Evolutionary conservation across 2,113 vertebrate species (phyloP).

Genomic region (Perca schrenkii): DNA sequence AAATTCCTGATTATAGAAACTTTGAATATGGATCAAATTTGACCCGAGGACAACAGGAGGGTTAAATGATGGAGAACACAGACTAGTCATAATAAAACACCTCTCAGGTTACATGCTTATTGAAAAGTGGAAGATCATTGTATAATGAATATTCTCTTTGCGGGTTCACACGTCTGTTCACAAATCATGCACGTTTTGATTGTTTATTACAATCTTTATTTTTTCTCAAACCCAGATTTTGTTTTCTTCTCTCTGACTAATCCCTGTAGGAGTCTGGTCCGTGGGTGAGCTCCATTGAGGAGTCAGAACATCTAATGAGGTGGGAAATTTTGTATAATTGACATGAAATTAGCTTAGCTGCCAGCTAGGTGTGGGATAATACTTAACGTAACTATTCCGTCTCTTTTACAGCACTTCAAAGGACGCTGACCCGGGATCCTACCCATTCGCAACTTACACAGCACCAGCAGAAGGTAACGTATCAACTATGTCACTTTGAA

Average conservation of each 20-base stretch:
- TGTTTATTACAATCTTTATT: background rate
- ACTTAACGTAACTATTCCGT: background rate
- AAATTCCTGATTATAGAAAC: no score
- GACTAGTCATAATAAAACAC: background rate
- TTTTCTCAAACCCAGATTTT: background rate
- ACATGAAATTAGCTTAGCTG: fast-evolving
- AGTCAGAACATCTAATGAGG: slow-evolving; percentile 64
- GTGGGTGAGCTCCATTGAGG: slow-evolving; percentile 63
- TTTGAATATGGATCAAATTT: no score
- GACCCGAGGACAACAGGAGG: no score
- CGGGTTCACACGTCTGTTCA: background rate
- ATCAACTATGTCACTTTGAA: background rate
- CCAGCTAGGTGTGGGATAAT: background rate
- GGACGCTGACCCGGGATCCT: slow-evolving; percentile 43
- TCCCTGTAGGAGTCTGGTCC: slow-evolving; percentile 55
- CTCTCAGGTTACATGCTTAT: background rate
- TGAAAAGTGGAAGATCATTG: background rate
- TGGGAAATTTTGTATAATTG: background rate
- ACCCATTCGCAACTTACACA: slow-evolving; percentile 32
- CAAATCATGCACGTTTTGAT: background rate
- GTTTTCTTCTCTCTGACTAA: background rate
- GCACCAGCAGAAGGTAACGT: slow-evolving; percentile 61
- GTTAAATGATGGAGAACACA: background rate
- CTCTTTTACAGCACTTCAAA: slow-evolving; percentile 51
- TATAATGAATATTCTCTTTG: background rate